Conservation (phyloP, 1,140 invertebrate genomes). For the Drosophila baimaii region DNA sequence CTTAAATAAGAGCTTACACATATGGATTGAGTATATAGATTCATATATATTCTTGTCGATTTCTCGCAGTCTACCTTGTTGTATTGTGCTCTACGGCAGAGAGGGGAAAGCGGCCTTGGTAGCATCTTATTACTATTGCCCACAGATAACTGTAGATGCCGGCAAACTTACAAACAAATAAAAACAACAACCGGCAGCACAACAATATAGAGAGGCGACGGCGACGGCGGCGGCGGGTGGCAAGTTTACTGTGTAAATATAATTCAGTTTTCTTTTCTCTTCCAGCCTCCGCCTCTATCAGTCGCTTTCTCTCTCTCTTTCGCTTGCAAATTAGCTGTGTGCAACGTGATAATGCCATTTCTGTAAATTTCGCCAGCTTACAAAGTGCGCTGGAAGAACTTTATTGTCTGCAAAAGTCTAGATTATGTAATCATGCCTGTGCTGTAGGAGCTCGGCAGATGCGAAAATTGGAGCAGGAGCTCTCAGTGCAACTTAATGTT, state of each 20-base stretch:
- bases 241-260: slow-evolving; percentile 79
- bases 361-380: slow-evolving; percentile 60
- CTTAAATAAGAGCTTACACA: too few relatives aligned
- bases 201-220: slow-evolving; percentile 55
- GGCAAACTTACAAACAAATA: slow-evolving; percentile 35
- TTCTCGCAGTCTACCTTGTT: slow-evolving; percentile 4
- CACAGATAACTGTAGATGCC: slow-evolving; percentile 59
- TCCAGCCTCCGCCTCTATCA: neutral
- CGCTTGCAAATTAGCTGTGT: slow-evolving; percentile 72
- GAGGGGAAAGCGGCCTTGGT: slow-evolving; percentile 43
- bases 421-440: slow-evolving; percentile 67
- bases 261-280: slow-evolving; percentile 68
- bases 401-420: slow-evolving; percentile 77
- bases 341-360: slow-evolving; percentile 77
- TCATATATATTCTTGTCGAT: neutral
- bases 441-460: slow-evolving; percentile 12
- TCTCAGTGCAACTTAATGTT: slow-evolving; percentile 9
- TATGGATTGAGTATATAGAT: neutral
- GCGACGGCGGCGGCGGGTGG: slow-evolving; percentile 52
- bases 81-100: neutral
- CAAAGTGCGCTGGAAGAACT: slow-evolving; percentile 65
- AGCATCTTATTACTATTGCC: slow-evolving; percentile 79
- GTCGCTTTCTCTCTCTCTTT: slow-evolving; percentile 7
- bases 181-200: slow-evolving; percentile 12
- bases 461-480: slow-evolving; percentile 4